Conservation (phyloP, 2,888 invertebrate genomes). For the Agriopis leucophaearia region DNA sequence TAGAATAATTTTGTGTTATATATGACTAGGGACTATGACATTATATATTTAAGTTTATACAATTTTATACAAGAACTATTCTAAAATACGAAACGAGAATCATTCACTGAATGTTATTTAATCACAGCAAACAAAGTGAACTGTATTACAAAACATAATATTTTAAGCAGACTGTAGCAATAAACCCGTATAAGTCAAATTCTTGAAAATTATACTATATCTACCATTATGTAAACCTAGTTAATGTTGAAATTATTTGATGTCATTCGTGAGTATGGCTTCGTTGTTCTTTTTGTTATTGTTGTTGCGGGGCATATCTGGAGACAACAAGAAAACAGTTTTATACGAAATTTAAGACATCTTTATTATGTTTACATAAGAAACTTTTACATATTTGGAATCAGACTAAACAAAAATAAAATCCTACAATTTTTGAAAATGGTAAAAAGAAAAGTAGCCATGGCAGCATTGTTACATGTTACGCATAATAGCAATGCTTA, state of each 20-base stretch:
- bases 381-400: no score
- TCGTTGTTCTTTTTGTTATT: slow-evolving; percentile 22
- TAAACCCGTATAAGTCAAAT: slow-evolving; percentile 1
- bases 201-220: slow-evolving; percentile 29
- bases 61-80: slow-evolving; percentile 16
- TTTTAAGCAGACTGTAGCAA: background rate
- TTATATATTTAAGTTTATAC: background rate
- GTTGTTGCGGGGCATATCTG: slow-evolving; percentile 24
- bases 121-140: slow-evolving; percentile 56
- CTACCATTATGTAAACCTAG: slow-evolving; percentile 5
- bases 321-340: slow-evolving; percentile 24
- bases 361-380: no score
- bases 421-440: no score
- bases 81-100: slow-evolving; percentile 1
- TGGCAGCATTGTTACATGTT: no score
- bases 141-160: slow-evolving; percentile 9
- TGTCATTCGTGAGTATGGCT: background rate
- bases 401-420: no score
- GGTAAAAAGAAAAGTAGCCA: no score
- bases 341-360: no score
- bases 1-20: background rate
- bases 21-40: slow-evolving; percentile 2
- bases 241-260: slow-evolving; percentile 9
- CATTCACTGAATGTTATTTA: slow-evolving; percentile 26
- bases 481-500: no score